Conservation (phyloP, 1,140 invertebrate genomes). For the Drosophila biarmipes region DNA sequence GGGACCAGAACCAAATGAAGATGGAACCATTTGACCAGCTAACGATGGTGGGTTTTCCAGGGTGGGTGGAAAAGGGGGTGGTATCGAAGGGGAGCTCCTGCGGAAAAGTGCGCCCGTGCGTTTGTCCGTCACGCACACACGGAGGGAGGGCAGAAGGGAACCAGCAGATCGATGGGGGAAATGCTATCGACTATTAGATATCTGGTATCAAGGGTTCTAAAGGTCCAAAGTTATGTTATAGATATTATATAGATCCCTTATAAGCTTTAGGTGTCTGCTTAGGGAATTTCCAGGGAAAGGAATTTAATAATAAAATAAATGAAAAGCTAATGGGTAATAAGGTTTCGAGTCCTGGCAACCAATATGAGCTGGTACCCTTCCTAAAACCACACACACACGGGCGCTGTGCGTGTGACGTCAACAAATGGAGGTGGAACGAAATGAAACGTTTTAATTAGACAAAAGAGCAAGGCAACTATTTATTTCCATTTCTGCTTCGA, state of each 20-base stretch:
- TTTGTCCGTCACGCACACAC: slow-evolving; percentile 60
- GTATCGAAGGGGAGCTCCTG: neutral
- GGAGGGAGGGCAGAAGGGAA: neutral
- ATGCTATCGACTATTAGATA: slow-evolving; percentile 10
- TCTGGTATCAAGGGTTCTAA: neutral
- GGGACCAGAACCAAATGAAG: slow-evolving; percentile 65
- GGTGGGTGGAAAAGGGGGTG: neutral
- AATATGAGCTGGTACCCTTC: neutral
- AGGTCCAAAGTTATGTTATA: too few species aligned
- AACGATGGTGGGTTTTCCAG: slow-evolving; percentile 28
- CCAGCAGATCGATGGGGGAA: slow-evolving; percentile 11
- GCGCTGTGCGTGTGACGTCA: slow-evolving; percentile 54
- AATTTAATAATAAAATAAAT: too few species aligned
- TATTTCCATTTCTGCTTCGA: slow-evolving; percentile 71
- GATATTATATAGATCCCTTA: too few species aligned
- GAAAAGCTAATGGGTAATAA: neutral
- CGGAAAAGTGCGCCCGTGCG: slow-evolving; percentile 51
- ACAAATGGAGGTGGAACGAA: slow-evolving; percentile 61
- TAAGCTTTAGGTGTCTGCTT: too few species aligned
- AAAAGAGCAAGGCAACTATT: slow-evolving; percentile 79
- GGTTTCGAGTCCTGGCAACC: too few species aligned
- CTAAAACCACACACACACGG: slow-evolving; percentile 12
- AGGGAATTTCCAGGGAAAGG: too few species aligned
- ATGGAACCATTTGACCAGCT: slow-evolving; percentile 71
- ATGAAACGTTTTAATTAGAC: slow-evolving; percentile 79